Conservation (phyloP, 1,140 invertebrate species). For the Anagrus nilaparvatae region DNA sequence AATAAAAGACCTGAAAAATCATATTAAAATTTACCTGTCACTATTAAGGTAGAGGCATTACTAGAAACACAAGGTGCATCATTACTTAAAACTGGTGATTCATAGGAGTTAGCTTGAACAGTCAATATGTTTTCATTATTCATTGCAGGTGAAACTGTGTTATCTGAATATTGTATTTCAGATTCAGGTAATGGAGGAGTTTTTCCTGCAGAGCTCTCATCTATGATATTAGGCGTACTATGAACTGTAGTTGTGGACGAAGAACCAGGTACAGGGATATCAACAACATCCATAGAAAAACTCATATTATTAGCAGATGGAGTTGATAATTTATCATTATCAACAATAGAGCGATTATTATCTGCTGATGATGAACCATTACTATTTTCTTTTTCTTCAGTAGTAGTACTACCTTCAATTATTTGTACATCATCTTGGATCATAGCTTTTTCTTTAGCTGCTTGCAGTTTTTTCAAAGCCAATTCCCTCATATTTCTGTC, state of each 20-base stretch:
- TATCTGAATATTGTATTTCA: not conserved
- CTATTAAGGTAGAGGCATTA: conserved; percentile 15
- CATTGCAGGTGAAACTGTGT: no score
- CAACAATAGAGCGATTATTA: conserved; percentile 20
- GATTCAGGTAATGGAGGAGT: conserved; percentile 32
- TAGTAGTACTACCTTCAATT: conserved; percentile 32
- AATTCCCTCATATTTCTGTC: conserved; percentile 69
- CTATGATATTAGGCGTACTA: conserved; percentile 5
- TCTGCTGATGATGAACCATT: conserved; percentile 18
- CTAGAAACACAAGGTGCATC: conserved; percentile 16
- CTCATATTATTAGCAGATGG: conserved; percentile 9
- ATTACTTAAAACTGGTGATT: conserved; percentile 23
- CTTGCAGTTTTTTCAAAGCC: conserved; percentile 57
- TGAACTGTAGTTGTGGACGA: no score
- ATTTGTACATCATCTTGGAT: conserved; percentile 39
- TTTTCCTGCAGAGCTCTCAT: conserved; percentile 21
- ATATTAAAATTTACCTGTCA: conserved; percentile 12
- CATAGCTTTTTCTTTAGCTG: conserved; percentile 35
- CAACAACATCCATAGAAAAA: conserved; percentile 41
- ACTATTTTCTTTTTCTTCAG: conserved; percentile 31
- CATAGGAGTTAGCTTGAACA: conserved; percentile 21
- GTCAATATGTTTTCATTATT: no score
- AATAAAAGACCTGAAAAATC: no score
- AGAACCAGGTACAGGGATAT: conserved; percentile 52
- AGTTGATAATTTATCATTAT: conserved; percentile 30